Conservation (phyloP, 2,888 invertebrate genomes). For the Tolmerus cingulatus region DNA sequence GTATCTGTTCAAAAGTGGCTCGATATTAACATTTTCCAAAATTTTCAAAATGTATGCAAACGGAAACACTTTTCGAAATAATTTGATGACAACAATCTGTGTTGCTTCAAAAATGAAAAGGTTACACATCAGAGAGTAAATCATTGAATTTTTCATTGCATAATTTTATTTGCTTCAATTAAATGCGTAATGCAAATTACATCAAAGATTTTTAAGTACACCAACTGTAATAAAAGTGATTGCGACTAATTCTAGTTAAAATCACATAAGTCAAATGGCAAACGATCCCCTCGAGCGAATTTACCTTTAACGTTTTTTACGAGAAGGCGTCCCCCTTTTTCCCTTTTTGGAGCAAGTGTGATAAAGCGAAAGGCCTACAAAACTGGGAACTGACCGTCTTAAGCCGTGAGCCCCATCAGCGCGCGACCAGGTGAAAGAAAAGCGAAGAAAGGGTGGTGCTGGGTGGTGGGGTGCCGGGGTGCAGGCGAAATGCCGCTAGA, state of each 20-base stretch:
- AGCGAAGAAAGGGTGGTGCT: background rate
- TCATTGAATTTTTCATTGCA: too few relatives aligned
- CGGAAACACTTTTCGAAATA: too few relatives aligned
- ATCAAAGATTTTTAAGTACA: too few relatives aligned
- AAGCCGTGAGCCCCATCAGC: background rate
- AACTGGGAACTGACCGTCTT: background rate
- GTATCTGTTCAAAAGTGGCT: too few relatives aligned
- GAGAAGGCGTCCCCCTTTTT: background rate
- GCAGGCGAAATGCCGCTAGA: constrained; percentile 1
- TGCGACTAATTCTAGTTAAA: background rate
- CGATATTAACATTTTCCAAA: too few relatives aligned
- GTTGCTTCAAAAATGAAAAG: too few relatives aligned
- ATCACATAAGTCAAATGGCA: background rate
- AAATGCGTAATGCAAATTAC: too few relatives aligned
- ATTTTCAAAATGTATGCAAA: too few relatives aligned
- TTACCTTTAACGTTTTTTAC: background rate
- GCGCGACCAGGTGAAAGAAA: constrained; percentile 6
- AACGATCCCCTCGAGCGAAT: background rate
- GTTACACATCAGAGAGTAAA: too few relatives aligned
- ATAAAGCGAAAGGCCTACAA: background rate
- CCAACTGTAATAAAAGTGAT: too few relatives aligned
- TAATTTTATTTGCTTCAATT: too few relatives aligned
- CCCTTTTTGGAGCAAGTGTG: background rate
- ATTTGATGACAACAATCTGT: too few relatives aligned
- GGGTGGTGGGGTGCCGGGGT: background rate